phyloP scores from a whole-genome alignment of 2,888 invertebrate genomes.

The Choristoneura rosaceana region DNA sequence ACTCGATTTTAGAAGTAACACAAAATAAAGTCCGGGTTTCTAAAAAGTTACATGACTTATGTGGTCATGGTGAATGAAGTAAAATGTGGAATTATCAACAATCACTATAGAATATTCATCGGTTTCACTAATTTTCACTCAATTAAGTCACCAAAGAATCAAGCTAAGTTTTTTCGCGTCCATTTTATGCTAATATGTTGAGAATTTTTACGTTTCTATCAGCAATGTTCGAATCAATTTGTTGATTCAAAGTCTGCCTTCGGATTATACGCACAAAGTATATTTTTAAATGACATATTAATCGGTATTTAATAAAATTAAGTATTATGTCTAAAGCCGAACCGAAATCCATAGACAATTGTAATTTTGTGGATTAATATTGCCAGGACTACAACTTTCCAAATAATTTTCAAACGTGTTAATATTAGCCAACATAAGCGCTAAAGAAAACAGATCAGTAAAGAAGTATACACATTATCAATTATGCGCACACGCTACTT shows the following conservation, averaged over 20 bases:
- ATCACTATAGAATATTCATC: conserved; percentile 5
- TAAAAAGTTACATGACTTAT: conserved; percentile 29
- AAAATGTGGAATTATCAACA: conserved; percentile 3
- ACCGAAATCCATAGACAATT: conserved; percentile 20
- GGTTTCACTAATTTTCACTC: conserved; percentile 27
- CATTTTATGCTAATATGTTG: conserved; percentile 29
- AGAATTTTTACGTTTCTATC: conserved; percentile 8
- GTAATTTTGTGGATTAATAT: background rate
- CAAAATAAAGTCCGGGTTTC: conserved; percentile 8
- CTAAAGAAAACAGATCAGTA: no score
- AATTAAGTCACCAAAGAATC: conserved; percentile 30
- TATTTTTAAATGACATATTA: background rate
- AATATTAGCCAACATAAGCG: no score
- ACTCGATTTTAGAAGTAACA: conserved; percentile 32
- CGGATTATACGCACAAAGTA: rapidly evolving
- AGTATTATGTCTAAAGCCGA: background rate
- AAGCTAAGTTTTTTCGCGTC: conserved; percentile 42
- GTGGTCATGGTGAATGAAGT: conserved; percentile 2
- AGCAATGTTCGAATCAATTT: background rate
- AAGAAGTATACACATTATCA: no score
- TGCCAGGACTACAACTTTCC: conserved; percentile 1
- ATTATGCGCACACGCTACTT: no score
- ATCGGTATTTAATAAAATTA: background rate
- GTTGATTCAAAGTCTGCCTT: background rate
- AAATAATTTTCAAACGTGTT: background rate